Conservation (phyloP, 2,888 invertebrate species). For the Minunthozetes semirufus region DNA sequence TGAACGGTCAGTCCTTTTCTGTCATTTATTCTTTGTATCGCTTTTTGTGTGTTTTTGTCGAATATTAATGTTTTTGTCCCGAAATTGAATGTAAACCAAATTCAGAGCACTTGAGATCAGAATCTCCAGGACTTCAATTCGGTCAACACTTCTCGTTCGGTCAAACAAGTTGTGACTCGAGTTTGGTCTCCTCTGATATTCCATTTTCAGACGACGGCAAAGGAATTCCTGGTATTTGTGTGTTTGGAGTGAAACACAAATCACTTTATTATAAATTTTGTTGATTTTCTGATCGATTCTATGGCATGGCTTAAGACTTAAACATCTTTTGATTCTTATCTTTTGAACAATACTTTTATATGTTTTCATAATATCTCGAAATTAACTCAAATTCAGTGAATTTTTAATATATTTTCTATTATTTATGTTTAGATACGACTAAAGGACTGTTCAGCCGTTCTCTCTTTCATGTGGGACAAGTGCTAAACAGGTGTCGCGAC, state of each 20-base stretch:
- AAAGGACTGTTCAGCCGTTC: slow-evolving; percentile 84
- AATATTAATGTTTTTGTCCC: slow-evolving; percentile 12
- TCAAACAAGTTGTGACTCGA: slow-evolving; percentile 29
- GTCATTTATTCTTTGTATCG: neutral
- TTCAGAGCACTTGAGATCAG: slow-evolving; percentile 1
- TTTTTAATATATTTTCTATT: neutral
- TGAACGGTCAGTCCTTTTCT: neutral
- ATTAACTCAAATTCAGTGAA: neutral
- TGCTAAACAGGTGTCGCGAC: slow-evolving; percentile 13
- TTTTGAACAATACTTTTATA: neutral
- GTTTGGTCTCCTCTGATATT: slow-evolving; percentile 23
- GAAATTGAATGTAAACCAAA: neutral
- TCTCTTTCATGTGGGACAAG: slow-evolving; percentile 50
- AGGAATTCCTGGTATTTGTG: slow-evolving; percentile 23
- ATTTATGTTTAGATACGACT: slow-evolving; percentile 61
- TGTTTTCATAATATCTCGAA: neutral
- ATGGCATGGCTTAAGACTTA: slow-evolving; percentile 7
- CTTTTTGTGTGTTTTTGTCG: neutral
- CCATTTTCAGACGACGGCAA: slow-evolving; percentile 23
- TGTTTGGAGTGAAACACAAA: neutral
- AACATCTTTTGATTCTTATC: too few species aligned
- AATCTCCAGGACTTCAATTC: slow-evolving; percentile 26
- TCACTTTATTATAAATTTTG: neutral
- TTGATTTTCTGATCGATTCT: neutral
- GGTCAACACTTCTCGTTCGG: neutral